These are phyloP conservation scores for Thaumatotibia leucotreta DNA, from an alignment of 1,140 invertebrate species.

Conservation along the genomic window DNA sequence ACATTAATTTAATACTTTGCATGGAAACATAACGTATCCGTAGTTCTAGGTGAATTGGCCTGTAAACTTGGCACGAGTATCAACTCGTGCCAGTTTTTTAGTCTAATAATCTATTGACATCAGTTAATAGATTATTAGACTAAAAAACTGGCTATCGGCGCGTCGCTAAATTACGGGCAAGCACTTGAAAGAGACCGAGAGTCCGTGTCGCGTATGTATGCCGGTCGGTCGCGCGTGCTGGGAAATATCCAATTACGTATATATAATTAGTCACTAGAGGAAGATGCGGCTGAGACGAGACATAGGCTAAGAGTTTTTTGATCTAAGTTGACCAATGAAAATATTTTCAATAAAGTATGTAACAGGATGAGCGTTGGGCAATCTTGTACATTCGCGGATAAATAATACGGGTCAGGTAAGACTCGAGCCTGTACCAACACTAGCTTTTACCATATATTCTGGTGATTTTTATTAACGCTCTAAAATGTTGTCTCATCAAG, in stretches of 20 bases:
- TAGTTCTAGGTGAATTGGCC: neutral
- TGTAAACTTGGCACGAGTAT: neutral
- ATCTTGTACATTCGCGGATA: too few species aligned
- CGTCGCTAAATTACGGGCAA: slow-evolving; percentile 3
- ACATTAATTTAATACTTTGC: too few species aligned
- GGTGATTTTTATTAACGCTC: too few species aligned
- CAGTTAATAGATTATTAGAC: neutral
- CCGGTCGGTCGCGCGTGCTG: slow-evolving; percentile 23
- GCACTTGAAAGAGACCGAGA: slow-evolving; percentile 5
- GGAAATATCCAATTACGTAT: slow-evolving; percentile 26
- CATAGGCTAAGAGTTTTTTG: neutral
- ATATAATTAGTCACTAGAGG: slow-evolving; percentile 10
- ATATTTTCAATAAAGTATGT: neutral
- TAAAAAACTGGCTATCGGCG: neutral
- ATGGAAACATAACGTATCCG: neutral
- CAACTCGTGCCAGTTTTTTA: too few species aligned
- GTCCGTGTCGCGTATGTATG: slow-evolving; percentile 21
- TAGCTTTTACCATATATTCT: too few species aligned
- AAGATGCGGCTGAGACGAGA: neutral
- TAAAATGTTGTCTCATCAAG: too few species aligned
- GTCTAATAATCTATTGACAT: too few species aligned
- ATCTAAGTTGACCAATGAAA: neutral
- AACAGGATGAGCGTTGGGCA: too few species aligned
- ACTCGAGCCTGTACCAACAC: too few species aligned
- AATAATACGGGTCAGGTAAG: too few species aligned